Base-by-base conservation (phyloP, 2,888 invertebrate species). In the Brachypalpus laphriformis region DNA sequence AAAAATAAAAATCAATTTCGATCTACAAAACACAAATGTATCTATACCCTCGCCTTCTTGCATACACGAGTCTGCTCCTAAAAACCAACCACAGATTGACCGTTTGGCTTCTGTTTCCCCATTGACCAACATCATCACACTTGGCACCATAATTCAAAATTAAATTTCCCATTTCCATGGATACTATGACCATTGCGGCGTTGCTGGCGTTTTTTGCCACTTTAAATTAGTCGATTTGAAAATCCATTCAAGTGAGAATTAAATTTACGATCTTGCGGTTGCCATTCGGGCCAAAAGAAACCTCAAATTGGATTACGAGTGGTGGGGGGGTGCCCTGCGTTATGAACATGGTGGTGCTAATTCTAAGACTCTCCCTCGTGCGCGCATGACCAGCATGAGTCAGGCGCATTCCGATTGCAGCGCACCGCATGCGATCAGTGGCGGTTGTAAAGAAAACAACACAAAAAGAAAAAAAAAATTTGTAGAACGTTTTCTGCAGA, bases 201-300 rank as follows among this genome's bases (percentile, higher is more conserved):
- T 78, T 25, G 14, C 49, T 51, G 40, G 28, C 47, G 28, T 45
- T 74, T 68, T 71, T 82, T 56, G 83, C 74, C 74, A 80, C 83
- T 74, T 83, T 70, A 80, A 83, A 74, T 83, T 72, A 77, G 77
- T 83, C 42, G 78, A 78, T 80, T 78, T 74, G 68, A 83, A 78
- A 83, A 78, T 45, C 74, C 63, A 70, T 83, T 83, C 74, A 74
- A 74, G 83, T 83, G 83, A 68, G 83, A 78, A 78, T 74, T 74
- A 83, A 70, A 83, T 83, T 83, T 83, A 83, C 74, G 83, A 83
- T 74, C 66, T 83, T 83, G 83, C 42, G 83, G 83, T 78, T 56
- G 61, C 70, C 75, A 61, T 61, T 81, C 68, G 68, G n/a, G 49
- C 28, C 18, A 40, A 11, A 28, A 57, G 68, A 82, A 78, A 78